Percentiles rank a stretch among this genome's conserved stretches.
Evolutionary conservation across 2,113 vertebrate genomes (phyloP).

Genomic region (Calidris pugnax): DNA sequence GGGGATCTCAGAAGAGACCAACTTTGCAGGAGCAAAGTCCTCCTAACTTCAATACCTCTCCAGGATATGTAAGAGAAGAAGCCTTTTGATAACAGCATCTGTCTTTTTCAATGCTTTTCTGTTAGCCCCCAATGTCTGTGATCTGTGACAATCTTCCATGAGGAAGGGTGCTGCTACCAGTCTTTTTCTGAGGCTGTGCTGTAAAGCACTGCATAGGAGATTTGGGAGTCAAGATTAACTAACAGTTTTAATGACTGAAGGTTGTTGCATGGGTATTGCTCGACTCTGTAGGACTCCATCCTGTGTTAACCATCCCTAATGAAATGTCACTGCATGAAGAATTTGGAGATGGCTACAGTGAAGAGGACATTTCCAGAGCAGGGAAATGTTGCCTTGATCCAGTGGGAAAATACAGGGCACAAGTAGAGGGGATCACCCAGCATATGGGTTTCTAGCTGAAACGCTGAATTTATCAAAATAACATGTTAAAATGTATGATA

Average conservation of each 20-base stretch:
- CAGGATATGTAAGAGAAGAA: not conserved
- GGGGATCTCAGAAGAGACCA: not conserved
- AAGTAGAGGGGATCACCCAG: not conserved
- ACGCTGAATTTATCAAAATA: constrained; percentile 12
- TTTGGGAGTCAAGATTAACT: not conserved
- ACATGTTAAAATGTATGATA: not conserved
- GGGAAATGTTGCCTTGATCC: not conserved
- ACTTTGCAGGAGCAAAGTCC: not conserved
- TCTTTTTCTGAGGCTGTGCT: not conserved
- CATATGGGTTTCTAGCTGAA: not conserved
- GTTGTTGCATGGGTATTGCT: not conserved
- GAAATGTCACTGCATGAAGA: not conserved
- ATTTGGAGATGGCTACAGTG: not conserved
- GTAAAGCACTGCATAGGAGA: not conserved
- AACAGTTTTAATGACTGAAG: not conserved
- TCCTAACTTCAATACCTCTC: not conserved
- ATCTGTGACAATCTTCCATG: not conserved
- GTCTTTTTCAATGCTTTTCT: not conserved
- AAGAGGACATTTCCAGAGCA: not conserved
- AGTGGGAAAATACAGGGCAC: not conserved
- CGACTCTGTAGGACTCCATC: not conserved
- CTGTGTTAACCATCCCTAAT: not conserved
- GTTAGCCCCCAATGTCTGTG: not conserved
- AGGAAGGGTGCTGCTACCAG: not conserved
- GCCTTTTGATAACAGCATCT: not conserved